Conservation (phyloP, 2,113 vertebrate genomes). For the Panthera uncia region DNA sequence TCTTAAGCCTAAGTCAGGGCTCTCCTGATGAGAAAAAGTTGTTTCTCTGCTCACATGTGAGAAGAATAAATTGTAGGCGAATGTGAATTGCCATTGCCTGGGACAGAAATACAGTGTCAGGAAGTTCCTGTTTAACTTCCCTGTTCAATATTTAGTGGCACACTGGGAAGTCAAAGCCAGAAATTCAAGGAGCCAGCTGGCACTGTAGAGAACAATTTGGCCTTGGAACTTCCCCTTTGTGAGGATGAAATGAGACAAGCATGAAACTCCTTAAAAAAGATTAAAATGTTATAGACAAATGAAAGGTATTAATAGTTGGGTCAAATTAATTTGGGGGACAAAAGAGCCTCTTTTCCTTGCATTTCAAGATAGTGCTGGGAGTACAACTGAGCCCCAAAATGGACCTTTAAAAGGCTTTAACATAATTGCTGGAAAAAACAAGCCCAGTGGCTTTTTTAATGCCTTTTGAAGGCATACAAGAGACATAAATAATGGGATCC, state of each 20-base stretch:
- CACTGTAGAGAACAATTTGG: background rate
- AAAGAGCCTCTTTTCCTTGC: background rate
- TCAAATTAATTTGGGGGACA: background rate
- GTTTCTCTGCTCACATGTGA: background rate
- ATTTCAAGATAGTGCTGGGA: background rate
- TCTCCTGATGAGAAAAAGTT: background rate
- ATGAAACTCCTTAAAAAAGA: background rate
- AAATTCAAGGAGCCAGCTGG: background rate
- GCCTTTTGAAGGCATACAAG: background rate
- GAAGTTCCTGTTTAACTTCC: slow-evolving; percentile 3
- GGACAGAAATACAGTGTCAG: slow-evolving; percentile 20
- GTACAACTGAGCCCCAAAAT: background rate
- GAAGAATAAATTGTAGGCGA: slow-evolving; percentile 9
- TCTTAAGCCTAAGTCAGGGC: background rate
- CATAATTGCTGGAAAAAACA: slow-evolving; percentile 1
- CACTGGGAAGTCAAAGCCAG: background rate
- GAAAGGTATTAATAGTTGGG: background rate
- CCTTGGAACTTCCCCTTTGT: background rate
- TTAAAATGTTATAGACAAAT: background rate
- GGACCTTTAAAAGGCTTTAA: background rate
- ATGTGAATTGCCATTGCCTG: background rate
- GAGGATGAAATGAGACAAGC: background rate
- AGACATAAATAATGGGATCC: background rate
- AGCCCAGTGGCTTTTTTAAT: background rate
- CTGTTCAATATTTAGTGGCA: slow-evolving; percentile 25